A percentile compares a stretch with the other conserved stretches of the same genome.
Evolutionary conservation across 1,140 invertebrate genomes (phyloP).

Genomic region (Listronotus bonariensis): DNA sequence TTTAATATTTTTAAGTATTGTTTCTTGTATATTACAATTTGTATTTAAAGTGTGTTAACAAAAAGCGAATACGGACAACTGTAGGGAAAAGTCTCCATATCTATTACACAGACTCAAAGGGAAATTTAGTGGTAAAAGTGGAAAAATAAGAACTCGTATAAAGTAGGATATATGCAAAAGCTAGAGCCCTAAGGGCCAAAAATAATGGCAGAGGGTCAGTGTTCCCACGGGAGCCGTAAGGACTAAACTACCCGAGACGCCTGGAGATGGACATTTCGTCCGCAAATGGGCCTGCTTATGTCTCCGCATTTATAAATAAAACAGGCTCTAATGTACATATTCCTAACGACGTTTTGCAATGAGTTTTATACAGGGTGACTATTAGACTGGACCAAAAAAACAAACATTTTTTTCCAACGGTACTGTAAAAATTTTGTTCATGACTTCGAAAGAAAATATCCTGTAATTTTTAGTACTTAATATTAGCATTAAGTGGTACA

Average conservation of each 20-base stretch:
- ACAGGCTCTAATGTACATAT: constrained; percentile 34
- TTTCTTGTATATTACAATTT: too few relatives aligned
- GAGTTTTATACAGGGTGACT: too few relatives aligned
- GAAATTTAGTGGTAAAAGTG: constrained; percentile 38
- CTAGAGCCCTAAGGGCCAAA: constrained; percentile 51
- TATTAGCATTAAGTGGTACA: too few relatives aligned
- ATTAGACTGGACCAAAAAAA: too few relatives aligned
- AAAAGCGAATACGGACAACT: background rate
- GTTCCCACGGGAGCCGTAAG: constrained; percentile 56
- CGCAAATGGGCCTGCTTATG: constrained; percentile 47
- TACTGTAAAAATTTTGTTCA: too few relatives aligned
- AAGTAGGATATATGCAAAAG: constrained; percentile 56
- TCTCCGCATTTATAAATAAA: constrained; percentile 51
- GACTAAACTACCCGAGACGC: constrained; percentile 54
- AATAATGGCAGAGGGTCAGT: constrained; percentile 57
- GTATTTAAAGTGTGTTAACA: too few relatives aligned
- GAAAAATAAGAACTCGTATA: constrained; percentile 41
- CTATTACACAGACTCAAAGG: constrained; percentile 22
- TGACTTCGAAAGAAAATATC: too few relatives aligned
- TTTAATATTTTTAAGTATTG: too few relatives aligned
- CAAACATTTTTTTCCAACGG: too few relatives aligned
- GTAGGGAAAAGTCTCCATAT: constrained; percentile 10
- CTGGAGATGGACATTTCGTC: constrained; percentile 49
- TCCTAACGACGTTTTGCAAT: constrained; percentile 14
- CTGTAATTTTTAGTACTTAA: too few relatives aligned